Base-by-base conservation (phyloP, 2,113 vertebrate species). In the Lucifuga dentata region DNA sequence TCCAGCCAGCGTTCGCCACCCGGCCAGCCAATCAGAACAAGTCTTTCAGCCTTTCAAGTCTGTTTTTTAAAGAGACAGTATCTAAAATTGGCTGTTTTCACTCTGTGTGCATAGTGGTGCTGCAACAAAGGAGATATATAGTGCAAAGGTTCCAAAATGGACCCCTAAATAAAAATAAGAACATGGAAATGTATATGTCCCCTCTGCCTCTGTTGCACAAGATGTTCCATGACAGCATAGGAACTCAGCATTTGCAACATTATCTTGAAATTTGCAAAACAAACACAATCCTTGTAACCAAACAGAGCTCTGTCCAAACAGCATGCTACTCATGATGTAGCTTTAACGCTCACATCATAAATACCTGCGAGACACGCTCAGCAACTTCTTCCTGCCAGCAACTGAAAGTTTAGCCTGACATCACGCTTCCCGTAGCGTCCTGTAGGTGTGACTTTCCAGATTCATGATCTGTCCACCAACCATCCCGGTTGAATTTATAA, bases 231-330 rank as follows among this genome's bases (percentile, higher is more conserved):
- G 15, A n/a, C 38, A 56, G 41, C 11, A 19, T 15, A 12, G 52
- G 21, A 67, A 5, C 13, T 55, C 13, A 19, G 5, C n/a, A 16
- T 23, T n/a, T 23, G 48, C 55, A 24, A 49, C 26, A 29, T 29
- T 44, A 44, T 17, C n/a, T 41, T 19, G 17, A 44, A 3, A 6
- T 5, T 45, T 10, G 11, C 43, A 45, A 11, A 20, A 21, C 68
- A 84, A 45, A 78, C 24, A 70, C n/a, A 60, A 53, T 21, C 40
- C 20, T 70, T 76, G 69, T 56, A 35, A 57, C 52, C 36, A 80
- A 80, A 59, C 35, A 78, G 5, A 38, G 23, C 17, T 12, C 55
- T 65, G 29, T 56, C 48, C 17, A 68, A 71, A 76, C 57, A 63
- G 10, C 44, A 35, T 51, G 36, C 3, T 6, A 29, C 11, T 16